Conservation (phyloP, 2,888 invertebrate genomes). For the Heliconius cydno region DNA sequence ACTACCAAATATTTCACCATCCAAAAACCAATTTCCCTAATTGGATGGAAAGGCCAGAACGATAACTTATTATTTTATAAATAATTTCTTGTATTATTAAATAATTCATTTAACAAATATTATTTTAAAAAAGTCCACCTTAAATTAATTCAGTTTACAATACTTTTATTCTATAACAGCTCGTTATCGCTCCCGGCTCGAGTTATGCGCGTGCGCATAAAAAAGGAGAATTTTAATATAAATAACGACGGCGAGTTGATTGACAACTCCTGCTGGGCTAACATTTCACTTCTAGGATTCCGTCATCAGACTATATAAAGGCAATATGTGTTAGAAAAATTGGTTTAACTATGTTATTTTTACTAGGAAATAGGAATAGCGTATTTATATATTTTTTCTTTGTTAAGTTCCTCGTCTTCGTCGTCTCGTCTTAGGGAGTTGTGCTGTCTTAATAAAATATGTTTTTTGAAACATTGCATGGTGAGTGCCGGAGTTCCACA, state of each 20-base stretch:
- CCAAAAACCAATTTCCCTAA: background rate
- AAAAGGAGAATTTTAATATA: slow-evolving; percentile 40
- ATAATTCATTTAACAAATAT: slow-evolving; percentile 7
- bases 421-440: background rate
- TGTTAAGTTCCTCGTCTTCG: background rate
- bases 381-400: background rate
- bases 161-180: slow-evolving; percentile 39
- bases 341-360: background rate
- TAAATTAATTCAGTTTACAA: slow-evolving; percentile 20
- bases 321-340: background rate
- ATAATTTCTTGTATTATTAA: background rate
- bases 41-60: background rate
- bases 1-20: background rate
- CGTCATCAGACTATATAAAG: background rate
- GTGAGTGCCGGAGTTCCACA: background rate
- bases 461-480: background rate
- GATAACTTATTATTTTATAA: background rate
- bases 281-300: slow-evolving; percentile 36
- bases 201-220: slow-evolving; percentile 40
- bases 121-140: background rate
- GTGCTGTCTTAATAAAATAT: no score
- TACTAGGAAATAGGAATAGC: background rate
- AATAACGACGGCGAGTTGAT: slow-evolving; percentile 59
- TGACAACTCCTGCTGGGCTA: slow-evolving; percentile 65
- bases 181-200: slow-evolving; percentile 37